phyloP scores from a whole-genome alignment of 2,888 invertebrate genomes.

The Stratiomys singularior region DNA sequence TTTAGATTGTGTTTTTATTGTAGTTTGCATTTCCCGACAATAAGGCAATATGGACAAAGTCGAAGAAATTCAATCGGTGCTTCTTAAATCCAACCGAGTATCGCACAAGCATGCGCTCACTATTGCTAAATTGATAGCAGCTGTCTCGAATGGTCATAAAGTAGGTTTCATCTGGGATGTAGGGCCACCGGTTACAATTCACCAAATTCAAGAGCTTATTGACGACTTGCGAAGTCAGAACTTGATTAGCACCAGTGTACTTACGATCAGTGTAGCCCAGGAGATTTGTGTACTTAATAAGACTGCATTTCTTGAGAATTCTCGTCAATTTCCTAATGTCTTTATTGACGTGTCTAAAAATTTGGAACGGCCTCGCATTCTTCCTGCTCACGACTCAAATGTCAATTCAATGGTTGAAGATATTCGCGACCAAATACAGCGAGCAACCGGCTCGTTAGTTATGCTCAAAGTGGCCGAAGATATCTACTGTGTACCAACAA shows the following conservation, averaged over 20 bases:
- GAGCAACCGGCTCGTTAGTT: background rate
- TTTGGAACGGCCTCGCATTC: constrained; percentile 48
- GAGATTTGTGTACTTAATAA: constrained; percentile 54
- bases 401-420: constrained; percentile 32
- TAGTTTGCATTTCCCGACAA: constrained; percentile 8
- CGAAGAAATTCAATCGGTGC: constrained; percentile 47
- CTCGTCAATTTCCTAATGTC: constrained; percentile 25
- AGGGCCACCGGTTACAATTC: constrained; percentile 51
- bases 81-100: constrained; percentile 47
- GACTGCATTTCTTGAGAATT: constrained; percentile 44
- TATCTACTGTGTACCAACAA: constrained; percentile 57
- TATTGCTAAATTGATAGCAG: constrained; percentile 47
- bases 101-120: constrained; percentile 48
- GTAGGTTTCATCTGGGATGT: constrained; percentile 58
- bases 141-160: constrained; percentile 56
- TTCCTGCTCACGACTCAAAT: constrained; percentile 21
- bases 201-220: constrained; percentile 51
- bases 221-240: constrained; percentile 52
- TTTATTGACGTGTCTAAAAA: constrained; percentile 53
- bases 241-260: constrained; percentile 50
- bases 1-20: constrained; percentile 29
- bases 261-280: constrained; percentile 53
- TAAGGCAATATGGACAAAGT: constrained; percentile 47
- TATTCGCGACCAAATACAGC: constrained; percentile 40
- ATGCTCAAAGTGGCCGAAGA: constrained; percentile 41